These are phyloP conservation scores for Dynastes tityus DNA, from an alignment of 2,888 invertebrate species.

Conservation along the genomic window DNA sequence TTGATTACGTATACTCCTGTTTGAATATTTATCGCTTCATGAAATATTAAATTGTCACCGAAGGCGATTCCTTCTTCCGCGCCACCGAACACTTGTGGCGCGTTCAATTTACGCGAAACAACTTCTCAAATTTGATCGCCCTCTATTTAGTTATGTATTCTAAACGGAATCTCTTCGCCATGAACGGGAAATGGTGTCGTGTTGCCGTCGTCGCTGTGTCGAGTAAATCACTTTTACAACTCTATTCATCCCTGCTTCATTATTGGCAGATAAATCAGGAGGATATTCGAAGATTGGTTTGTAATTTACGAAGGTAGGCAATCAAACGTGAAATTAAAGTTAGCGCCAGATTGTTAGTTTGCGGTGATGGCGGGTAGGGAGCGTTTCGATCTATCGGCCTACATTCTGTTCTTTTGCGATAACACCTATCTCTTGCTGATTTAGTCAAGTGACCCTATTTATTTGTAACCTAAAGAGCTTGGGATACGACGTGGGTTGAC, in stretches of 20 bases:
- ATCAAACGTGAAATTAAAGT: constrained; percentile 28
- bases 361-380: constrained; percentile 18
- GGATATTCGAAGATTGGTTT: constrained; percentile 34
- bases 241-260: constrained; percentile 6
- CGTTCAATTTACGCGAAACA: too few species aligned
- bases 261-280: constrained; percentile 13
- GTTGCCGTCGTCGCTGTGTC: neutral
- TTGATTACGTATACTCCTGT: too few species aligned
- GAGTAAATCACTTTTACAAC: constrained; percentile 30
- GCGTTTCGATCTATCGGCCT: neutral
- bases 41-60: too few species aligned
- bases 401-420: neutral
- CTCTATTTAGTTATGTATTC: too few species aligned
- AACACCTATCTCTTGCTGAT: neutral
- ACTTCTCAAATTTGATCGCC: too few species aligned
- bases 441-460: neutral
- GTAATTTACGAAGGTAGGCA: constrained; percentile 25
- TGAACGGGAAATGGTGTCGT: neutral
- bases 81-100: too few species aligned
- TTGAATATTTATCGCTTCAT: too few species aligned
- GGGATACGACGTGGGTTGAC: too few species aligned
- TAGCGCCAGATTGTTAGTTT: neutral
- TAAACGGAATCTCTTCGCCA: neutral
- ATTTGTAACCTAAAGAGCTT: too few species aligned
- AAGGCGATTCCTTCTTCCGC: too few species aligned